Evolutionary conservation across 2,888 invertebrate genomes (phyloP), one percentile per base, ranked within the genome.

Genomic region (Lucinisca nassula): DNA sequence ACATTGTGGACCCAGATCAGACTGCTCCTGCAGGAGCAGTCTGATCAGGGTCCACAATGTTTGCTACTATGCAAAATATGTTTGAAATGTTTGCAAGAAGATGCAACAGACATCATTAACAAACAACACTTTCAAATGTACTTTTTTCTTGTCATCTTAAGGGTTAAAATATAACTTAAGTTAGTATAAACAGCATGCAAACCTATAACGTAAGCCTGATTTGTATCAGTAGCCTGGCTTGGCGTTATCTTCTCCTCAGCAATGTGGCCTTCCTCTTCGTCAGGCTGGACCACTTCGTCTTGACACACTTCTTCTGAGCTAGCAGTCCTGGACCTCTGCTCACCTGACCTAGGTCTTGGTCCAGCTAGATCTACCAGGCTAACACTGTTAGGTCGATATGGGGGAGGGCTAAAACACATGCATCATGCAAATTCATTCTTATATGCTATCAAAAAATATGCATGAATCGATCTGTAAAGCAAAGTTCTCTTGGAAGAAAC

Each of bases 341-440:
- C 70, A 40, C 37, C 58, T 0, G n/a, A 27, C 40, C 30, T 24
- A 8, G 77, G 61, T 37, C 73, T 72, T 10, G 81, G 67, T 12
- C 82, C 51, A 12, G 87, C 92, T 6, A 92, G 77, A 61, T 93
- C 93, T 35, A 93, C 88, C 91, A 93, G 83, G 89, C 92, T 91
- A 77, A 83, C 87, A 83, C 92, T 92, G 76, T 91, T 90, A 38
- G 92, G 91, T 40, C 89, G 88, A 81, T 94, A 94, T 38, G 93
- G 93, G 17, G 94, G 94, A 35, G 93, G 93, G 84, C 94, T 94
- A 84, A 21, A 89, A 67, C 12, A 67, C 67, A 67, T 67, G 67
- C 67, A 10, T 32, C 67, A 67, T 67, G 67, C 67, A 67, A 27
- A 30, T 14, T n/a, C n/a, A 40, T 40, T 40, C 40, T 40, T 40